Evolutionary conservation across 2,888 invertebrate genomes (phyloP).

Genomic region (Oxystoma pomonae): DNA sequence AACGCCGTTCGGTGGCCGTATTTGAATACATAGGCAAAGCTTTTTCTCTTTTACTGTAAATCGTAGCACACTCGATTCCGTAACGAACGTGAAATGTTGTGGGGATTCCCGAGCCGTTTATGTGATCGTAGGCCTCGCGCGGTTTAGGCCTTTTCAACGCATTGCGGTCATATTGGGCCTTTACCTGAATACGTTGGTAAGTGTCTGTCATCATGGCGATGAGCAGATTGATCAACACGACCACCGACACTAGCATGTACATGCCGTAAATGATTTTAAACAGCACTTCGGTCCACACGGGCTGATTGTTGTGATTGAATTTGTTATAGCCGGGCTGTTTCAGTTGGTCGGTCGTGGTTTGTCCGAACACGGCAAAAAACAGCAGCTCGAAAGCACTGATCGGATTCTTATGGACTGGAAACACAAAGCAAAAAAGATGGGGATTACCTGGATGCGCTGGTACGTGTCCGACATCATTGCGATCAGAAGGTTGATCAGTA

Average conservation of each 20-base stretch:
- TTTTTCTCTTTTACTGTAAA: too few species aligned
- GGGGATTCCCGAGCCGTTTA: too few species aligned
- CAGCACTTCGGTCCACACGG: slow-evolving; percentile 78
- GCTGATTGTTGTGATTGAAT: slow-evolving; percentile 56
- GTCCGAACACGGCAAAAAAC: slow-evolving; percentile 98
- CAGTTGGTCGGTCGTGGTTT: slow-evolving; percentile 79
- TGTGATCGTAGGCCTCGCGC: not conserved
- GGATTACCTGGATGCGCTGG: slow-evolving; percentile 91
- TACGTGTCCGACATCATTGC: slow-evolving; percentile 99
- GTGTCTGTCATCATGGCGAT: slow-evolving; percentile 99
- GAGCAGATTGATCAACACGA: slow-evolving; percentile 97
- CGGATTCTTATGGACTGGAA: slow-evolving; percentile 88
- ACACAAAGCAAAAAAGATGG: slow-evolving; percentile 46
- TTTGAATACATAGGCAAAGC: too few species aligned
- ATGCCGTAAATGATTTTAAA: slow-evolving; percentile 87
- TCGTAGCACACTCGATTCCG: too few species aligned
- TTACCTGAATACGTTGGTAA: slow-evolving; percentile 96
- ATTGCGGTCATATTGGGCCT: too few species aligned
- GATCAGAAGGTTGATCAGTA: slow-evolving; percentile 97
- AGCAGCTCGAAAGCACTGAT: slow-evolving; percentile 93
- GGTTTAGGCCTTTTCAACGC: too few species aligned
- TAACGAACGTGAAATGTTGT: too few species aligned
- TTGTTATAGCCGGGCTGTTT: slow-evolving; percentile 60
- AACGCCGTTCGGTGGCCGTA: too few species aligned
- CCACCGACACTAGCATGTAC: slow-evolving; percentile 98